Conservation (phyloP, 1,140 invertebrate species). For the Magallana angulata region DNA sequence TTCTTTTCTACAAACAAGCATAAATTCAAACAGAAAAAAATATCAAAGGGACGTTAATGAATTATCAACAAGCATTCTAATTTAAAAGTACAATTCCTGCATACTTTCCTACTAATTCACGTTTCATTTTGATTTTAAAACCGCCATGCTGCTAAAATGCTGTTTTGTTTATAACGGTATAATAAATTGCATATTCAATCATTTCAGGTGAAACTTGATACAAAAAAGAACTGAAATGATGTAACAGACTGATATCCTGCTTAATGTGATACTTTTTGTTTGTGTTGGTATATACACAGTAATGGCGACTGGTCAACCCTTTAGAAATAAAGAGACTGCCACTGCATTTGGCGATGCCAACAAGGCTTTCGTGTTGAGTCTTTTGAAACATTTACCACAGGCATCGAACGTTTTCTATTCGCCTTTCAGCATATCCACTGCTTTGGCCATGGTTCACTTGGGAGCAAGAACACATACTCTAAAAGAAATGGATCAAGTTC, state of each 20-base stretch:
- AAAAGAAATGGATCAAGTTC: slow-evolving; percentile 81
- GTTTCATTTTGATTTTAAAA: too few relatives aligned
- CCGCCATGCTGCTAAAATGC: not conserved
- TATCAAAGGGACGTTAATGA: too few relatives aligned
- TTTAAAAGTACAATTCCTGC: too few relatives aligned
- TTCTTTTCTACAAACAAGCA: too few relatives aligned
- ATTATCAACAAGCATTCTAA: too few relatives aligned
- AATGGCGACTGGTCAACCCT: not conserved
- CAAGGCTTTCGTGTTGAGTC: not conserved
- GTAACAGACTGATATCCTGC: too few relatives aligned
- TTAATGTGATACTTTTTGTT: too few relatives aligned
- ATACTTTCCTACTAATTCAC: too few relatives aligned
- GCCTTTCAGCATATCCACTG: slow-evolving; percentile 84
- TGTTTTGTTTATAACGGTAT: too few relatives aligned
- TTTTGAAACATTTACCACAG: not conserved
- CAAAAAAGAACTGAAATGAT: too few relatives aligned
- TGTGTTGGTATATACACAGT: not conserved
- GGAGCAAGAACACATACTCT: slow-evolving; percentile 85
- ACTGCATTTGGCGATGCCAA: not conserved
- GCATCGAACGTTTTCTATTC: slow-evolving; percentile 83
- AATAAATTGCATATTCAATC: not conserved
- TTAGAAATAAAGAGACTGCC: not conserved
- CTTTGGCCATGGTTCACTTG: slow-evolving; percentile 84
- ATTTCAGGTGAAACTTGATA: not conserved
- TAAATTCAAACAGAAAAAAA: too few relatives aligned